Conservation (phyloP, 2,888 invertebrate species). For the Abrostola tripartita region DNA sequence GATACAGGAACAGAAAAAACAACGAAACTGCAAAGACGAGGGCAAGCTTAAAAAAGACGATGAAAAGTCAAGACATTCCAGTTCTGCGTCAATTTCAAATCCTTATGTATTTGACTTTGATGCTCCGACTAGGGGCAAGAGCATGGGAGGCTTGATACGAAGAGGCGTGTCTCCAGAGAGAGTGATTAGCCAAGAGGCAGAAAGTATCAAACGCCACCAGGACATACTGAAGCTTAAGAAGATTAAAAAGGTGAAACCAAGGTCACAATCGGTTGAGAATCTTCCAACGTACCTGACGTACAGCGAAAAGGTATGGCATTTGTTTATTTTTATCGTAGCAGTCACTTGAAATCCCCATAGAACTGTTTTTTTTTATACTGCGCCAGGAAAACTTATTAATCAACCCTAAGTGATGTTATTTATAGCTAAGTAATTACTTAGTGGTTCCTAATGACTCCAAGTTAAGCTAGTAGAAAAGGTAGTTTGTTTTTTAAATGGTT, state of each 20-base stretch:
- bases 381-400: too few relatives aligned
- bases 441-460: too few relatives aligned
- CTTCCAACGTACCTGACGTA: slow-evolving; percentile 92
- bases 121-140: slow-evolving; percentile 71
- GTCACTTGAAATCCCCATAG: too few relatives aligned
- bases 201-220: slow-evolving; percentile 71
- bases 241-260: slow-evolving; percentile 57
- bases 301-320: slow-evolving; percentile 89
- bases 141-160: slow-evolving; percentile 74
- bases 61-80: slow-evolving; percentile 82
- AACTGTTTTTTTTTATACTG: too few relatives aligned
- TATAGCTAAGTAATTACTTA: too few relatives aligned
- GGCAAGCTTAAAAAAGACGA: slow-evolving; percentile 70
- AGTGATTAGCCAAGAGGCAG: slow-evolving; percentile 76
- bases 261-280: slow-evolving; percentile 90
- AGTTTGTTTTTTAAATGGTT: too few relatives aligned
- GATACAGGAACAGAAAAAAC: slow-evolving; percentile 89
- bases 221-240: slow-evolving; percentile 65
- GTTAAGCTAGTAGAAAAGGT: too few relatives aligned
- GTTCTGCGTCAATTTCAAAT: slow-evolving; percentile 83
- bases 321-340: slow-evolving; percentile 1
- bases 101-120: slow-evolving; percentile 80
- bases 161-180: slow-evolving; percentile 74
- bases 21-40: slow-evolving; percentile 64
- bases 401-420: too few relatives aligned